A percentile compares a stretch with the other conserved stretches of the same genome.
Conservation (phyloP, 2,113 vertebrate genomes). For the crab-eating macaque (Macaca fascicularis) region T2T-MFA8v1.1 NC_088375.1:19773501-19774000, state of each 20-base stretch:
- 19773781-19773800: not conserved
- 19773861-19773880: no score
- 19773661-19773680: not conserved
- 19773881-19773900: not conserved
- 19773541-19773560: not conserved
- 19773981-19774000: not conserved
- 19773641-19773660: not conserved
- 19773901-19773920: not conserved
- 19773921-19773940: not conserved
- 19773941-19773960: not conserved
- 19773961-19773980: no score
- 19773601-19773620: not conserved
- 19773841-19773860: not conserved
- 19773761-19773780: not conserved
- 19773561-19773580: not conserved
- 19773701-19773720: not conserved
- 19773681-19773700: not conserved
- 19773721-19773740: not conserved
- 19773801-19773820: not conserved
- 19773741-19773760: no score
- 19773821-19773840: not conserved
- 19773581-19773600: not conserved
- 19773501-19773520: not conserved
- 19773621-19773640: not conserved
- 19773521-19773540: not conserved